Base-by-base conservation (phyloP, 2,888 invertebrate species). In the Drosophila peninsularis region DNA sequence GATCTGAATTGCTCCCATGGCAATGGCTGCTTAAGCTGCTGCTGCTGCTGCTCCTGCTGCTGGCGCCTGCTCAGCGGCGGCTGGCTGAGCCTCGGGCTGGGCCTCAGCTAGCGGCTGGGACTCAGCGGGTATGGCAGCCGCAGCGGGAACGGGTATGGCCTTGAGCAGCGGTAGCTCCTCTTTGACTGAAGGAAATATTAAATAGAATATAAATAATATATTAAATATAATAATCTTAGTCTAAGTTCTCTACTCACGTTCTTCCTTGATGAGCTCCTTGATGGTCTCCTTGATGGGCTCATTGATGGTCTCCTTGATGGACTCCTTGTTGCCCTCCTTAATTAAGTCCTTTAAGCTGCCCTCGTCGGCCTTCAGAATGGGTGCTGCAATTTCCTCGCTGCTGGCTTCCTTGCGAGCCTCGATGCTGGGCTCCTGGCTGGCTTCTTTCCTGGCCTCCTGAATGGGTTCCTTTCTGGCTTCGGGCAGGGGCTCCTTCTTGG, bases 161-260 rank as follows among this genome's bases (percentile, higher is more conserved):
- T 85, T 82, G 21, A 75, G 49, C 54, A 56, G 52, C 10, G 64
- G 75, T 56, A 80, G 61, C 50, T 82, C 64, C 63, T 58, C 57
- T 55, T 74, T 74, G 39, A 58, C 82, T 62, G n/a, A 11, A 10
- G 11, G 1, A 13, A 14, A 14, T 2, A 10, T 2, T 2, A 52
- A 13, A 30, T 2, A 36, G 24, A 37, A 19, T 30, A 19, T n/a
- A 27, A 1, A 24, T 21, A 14, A 7, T 11, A 27, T 17, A n/a
- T 14, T 1, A 47, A 7, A 13, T 55, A n/a, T 5, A 1, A 1
- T 10, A 37, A 14, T 13, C 1, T 0, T 1, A 14, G 24, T 30
- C 21, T 11, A 7, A 27, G 17, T 52, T 17, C 24, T 5, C 24
- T 17, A 80, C 82, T 78, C 66, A 87, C 88, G 41, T 13, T 78